Base-by-base conservation (phyloP, 1,140 invertebrate genomes). In the Drosophila sturtevanti region DNA sequence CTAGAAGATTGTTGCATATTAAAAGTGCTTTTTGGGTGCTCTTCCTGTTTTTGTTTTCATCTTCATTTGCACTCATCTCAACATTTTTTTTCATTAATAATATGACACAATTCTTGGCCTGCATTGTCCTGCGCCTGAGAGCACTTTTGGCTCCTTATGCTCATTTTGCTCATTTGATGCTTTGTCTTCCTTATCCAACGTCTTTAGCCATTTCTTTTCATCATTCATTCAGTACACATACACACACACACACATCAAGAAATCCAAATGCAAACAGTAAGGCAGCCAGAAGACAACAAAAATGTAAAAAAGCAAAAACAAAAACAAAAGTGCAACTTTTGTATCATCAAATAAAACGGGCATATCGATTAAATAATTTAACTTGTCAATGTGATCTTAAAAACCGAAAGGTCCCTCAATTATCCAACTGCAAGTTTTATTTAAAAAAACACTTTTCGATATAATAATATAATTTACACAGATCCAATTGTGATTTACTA, bases 131-230 rank as follows among this genome's bases (percentile, higher is more conserved):
- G 80, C 80, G 80, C 84, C 82, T 78, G 64, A 82, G 82, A 86
- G 82, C 79, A 89, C 72, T 87, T 87, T 89, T 69, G 84, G 68
- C 84, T 87, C 63, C 84, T 81, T 78, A 87, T 81, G 82, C 81
- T 89, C 84, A 87, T 87, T 87, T 89, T 82, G 82, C 84, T 78
- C 84, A 89, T 87, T 87, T 70, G 76, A 77, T 76, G 79, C 84
- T 89, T 87, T 89, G 84, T 87, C 84, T 86, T 87, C 60, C 62
- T 48, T 61, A 31, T 52, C 41, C 55, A 73, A 79, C 81, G 37
- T 79, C 71, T 78, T 79, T 63, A 60, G 77, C 65, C 79, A 72
- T 77, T 77, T 82, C 58, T 66, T 84, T 89, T 89, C 82, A 73
- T 82, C 82, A 87, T 86, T 87, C 78, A 87, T 76, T 82, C 82